Evolutionary conservation across 2,113 vertebrate species (phyloP), one percentile per base, ranked within the genome.

Genomic region (Ceyx cyanopectus): DNA sequence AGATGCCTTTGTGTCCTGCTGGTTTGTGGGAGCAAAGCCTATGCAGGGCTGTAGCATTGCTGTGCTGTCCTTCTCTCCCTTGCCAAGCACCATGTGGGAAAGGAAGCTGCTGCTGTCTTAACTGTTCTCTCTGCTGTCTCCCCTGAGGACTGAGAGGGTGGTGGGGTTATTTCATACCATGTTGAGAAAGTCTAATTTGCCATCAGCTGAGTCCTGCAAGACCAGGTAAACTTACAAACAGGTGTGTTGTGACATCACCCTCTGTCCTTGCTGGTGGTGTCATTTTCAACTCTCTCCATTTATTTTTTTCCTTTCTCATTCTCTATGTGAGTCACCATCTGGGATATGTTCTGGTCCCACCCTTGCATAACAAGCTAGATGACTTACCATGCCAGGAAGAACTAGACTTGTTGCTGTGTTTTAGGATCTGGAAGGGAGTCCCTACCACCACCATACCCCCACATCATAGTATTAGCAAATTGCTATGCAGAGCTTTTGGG

Each of bases 361-460:
- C 90, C 92, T 95, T 93, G 92, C 81, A 78, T 87, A 92, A 93
- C 88, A 51, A 95, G 90, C 95, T 92, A 15, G 92, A 58, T 95
- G 80, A 90, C 83, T 96, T 94, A 41, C 1, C 1, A 51, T 87
- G 95, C 93, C 90, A 95, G 84, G 14, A 87, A 23, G 14, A 90
- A 23, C 60, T 60, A 77, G n/a, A 72, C 30, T 78, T 57, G 48
- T 73, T 93, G 83, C 74, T 86, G 3, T 76, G 78, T 65, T 92
- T 76, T 75, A 54, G 69, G 41, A 81, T 54, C 62, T 90, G 81
- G 50, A 91, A 92, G 63, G 50, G 37, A 85, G 66, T 89, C 77
- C 82, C 61, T 69, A 27, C 29, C n/a, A 40, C 43, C 43, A 48
- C 50, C 62, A 30, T 84, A 80, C 21, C 43, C 66, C 61, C 34